phyloP scores from a whole-genome alignment of 1,140 invertebrate genomes.

The Cyphomyrmex costatus region DNA sequence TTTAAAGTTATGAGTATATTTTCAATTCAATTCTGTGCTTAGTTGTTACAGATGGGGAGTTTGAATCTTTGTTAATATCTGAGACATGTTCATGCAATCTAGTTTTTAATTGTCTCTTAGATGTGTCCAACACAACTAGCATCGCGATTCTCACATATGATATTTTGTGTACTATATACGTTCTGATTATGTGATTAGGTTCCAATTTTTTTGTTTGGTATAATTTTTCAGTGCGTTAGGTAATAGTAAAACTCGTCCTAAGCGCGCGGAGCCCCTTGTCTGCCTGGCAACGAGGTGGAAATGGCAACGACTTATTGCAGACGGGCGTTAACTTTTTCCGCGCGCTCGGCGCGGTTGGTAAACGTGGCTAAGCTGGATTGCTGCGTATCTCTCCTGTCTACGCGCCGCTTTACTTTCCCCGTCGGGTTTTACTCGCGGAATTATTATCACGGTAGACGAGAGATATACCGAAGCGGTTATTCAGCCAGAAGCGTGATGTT shows the following conservation, averaged over 20 bases:
- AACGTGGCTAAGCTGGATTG: slow-evolving; percentile 34
- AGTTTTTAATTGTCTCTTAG: too few relatives aligned
- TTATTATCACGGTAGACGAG: slow-evolving; percentile 64
- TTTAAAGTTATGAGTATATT: too few relatives aligned
- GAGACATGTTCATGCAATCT: too few relatives aligned
- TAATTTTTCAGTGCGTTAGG: too few relatives aligned
- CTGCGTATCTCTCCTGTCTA: slow-evolving; percentile 12
- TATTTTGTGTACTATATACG: too few relatives aligned
- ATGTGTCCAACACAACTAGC: too few relatives aligned
- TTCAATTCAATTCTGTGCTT: too few relatives aligned
- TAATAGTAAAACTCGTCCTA: slow-evolving; percentile 17
- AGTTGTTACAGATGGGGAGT: too few relatives aligned
- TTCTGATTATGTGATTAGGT: too few relatives aligned
- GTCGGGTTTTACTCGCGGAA: slow-evolving; percentile 54
- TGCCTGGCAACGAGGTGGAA: slow-evolving; percentile 12
- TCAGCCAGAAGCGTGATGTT: slow-evolving; percentile 58
- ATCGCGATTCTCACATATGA: too few relatives aligned
- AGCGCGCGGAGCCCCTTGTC: neutral
- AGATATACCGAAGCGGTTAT: slow-evolving; percentile 42
- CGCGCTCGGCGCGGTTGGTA: slow-evolving; percentile 19
- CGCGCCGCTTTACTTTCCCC: slow-evolving; percentile 29
- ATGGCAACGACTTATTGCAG: slow-evolving; percentile 50
- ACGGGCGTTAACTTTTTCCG: slow-evolving; percentile 17
- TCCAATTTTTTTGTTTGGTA: too few relatives aligned
- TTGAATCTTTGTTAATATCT: too few relatives aligned